A percentile compares a stretch with the other conserved stretches of the same genome.
These are phyloP conservation scores for Antennarius striatus DNA, from an alignment of 2,113 vertebrate species.

Conservation along the genomic window DNA sequence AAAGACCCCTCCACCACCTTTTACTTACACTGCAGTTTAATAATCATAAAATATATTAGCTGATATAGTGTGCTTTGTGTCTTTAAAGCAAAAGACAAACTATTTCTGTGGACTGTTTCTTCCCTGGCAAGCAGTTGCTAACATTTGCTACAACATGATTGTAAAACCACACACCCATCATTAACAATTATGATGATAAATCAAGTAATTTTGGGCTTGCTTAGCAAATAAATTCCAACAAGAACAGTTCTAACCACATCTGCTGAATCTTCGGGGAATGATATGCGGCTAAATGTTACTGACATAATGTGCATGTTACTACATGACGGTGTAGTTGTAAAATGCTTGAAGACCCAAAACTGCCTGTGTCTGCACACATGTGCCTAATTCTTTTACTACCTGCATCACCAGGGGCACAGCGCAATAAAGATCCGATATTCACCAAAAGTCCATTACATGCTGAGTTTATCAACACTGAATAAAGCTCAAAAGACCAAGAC, in stretches of 20 bases:
- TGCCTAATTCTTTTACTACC: conserved; percentile 41
- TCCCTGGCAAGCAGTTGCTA: neutral
- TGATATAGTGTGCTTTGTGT: conserved; percentile 27
- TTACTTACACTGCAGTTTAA: neutral
- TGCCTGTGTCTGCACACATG: conserved; percentile 27
- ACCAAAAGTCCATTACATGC: conserved; percentile 59
- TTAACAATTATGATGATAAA: conserved; percentile 3
- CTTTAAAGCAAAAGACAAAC: conserved; percentile 1
- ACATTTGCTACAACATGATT: conserved; percentile 1
- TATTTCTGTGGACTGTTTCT: conserved; percentile 6
- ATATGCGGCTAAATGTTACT: too few relatives aligned
- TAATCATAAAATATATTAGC: neutral
- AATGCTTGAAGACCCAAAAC: conserved; percentile 1
- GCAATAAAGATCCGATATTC: conserved; percentile 71
- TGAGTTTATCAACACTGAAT: conserved; percentile 59
- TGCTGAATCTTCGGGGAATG: too few relatives aligned
- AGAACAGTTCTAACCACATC: too few relatives aligned
- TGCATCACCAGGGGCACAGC: conserved; percentile 36
- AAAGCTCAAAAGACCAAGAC: conserved; percentile 53
- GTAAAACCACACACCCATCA: conserved; percentile 7
- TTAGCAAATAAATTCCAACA: too few relatives aligned
- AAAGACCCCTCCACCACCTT: neutral
- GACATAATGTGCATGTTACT: neutral
- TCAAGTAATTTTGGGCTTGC: neutral
- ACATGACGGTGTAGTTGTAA: conserved; percentile 9